These are phyloP conservation scores for Zosterops borbonicus DNA, from an alignment of 2,113 vertebrate genomes.

Conservation along the genomic window DNA sequence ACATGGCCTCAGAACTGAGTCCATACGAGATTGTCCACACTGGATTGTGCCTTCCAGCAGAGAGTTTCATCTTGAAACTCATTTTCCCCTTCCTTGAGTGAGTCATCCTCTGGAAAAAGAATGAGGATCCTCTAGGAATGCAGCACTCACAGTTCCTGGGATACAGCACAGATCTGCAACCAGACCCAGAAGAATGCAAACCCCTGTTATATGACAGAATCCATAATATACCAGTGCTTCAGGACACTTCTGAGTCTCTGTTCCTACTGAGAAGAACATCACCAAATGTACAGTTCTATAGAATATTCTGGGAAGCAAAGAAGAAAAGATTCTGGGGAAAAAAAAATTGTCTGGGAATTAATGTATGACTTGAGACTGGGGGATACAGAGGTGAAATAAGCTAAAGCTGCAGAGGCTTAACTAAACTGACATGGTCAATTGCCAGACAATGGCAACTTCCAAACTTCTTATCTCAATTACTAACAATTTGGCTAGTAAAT, in stretches of 20 bases:
- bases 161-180: not conserved
- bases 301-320: not conserved
- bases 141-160: too few relatives aligned
- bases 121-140: not conserved
- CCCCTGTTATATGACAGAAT: not conserved
- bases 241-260: not conserved
- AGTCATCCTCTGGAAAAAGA: not conserved
- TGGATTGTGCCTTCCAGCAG: not conserved
- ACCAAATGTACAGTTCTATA: not conserved
- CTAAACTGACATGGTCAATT: not conserved
- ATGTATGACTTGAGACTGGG: not conserved
- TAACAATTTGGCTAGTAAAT: not conserved
- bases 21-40: too few relatives aligned
- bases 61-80: not conserved
- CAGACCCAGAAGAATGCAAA: not conserved
- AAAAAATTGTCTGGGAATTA: not conserved
- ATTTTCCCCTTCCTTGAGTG: not conserved
- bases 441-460: not conserved
- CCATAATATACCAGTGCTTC: not conserved
- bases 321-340: not conserved
- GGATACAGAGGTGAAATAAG: not conserved
- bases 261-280: not conserved
- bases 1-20: not conserved
- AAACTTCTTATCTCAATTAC: not conserved
- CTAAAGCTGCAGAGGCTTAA: not conserved